Evolutionary conservation across 2,888 invertebrate species (phyloP).

Genomic region (Drosophila rubida): DNA sequence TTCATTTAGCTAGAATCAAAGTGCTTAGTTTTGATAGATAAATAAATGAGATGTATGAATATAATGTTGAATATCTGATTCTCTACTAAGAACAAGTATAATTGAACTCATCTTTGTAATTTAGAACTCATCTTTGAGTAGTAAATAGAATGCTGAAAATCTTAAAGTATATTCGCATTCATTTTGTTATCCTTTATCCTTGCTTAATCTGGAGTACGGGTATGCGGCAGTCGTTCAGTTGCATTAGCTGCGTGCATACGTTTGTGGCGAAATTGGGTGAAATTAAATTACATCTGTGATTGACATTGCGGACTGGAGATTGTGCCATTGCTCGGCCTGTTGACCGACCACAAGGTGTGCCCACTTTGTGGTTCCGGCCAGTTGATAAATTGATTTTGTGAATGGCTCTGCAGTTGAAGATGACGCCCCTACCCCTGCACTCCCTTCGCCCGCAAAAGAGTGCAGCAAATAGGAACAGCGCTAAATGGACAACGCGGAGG

Average conservation of each 20-base stretch:
- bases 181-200: too few relatives aligned
- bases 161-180: too few relatives aligned
- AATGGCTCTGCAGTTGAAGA: conserved; percentile 6
- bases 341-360: conserved; percentile 40
- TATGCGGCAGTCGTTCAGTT: background rate
- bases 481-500: background rate
- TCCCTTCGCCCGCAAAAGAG: too few relatives aligned
- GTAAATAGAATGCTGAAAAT: too few relatives aligned
- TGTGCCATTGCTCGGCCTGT: conserved; percentile 1
- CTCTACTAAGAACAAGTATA: too few relatives aligned
- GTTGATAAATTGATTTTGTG: conserved; percentile 35
- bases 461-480: background rate
- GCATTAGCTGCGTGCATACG: background rate
- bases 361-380: conserved; percentile 16
- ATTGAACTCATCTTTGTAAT: too few relatives aligned
- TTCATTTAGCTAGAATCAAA: too few relatives aligned
- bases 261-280: conserved; percentile 26
- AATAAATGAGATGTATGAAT: too few relatives aligned
- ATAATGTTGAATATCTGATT: too few relatives aligned
- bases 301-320: conserved; percentile 36
- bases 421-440: background rate
- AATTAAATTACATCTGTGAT: conserved; percentile 53
- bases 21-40: too few relatives aligned
- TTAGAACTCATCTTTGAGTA: too few relatives aligned
- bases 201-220: background rate